Conservation (phyloP, 2,888 invertebrate species). For the Papilio elwesi region DNA sequence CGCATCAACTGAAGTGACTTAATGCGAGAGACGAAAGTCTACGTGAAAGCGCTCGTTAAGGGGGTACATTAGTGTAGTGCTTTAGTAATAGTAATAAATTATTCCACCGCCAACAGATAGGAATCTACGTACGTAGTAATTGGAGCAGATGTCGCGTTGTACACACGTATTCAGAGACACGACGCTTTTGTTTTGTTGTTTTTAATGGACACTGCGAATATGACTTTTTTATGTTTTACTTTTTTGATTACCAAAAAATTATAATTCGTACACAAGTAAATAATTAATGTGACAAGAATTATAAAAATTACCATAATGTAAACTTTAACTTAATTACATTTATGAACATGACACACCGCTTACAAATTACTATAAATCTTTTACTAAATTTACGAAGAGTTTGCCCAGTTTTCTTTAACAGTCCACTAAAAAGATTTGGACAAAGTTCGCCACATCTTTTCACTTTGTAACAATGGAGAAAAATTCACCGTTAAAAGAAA, state of each 20-base stretch:
- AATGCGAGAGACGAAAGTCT: conserved; percentile 39
- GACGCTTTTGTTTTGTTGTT: conserved; percentile 10
- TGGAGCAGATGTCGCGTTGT: conserved; percentile 33
- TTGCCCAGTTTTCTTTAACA: conserved; percentile 2
- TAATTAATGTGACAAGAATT: background rate
- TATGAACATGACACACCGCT: background rate
- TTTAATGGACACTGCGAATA: background rate
- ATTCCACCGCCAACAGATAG: conserved; percentile 43
- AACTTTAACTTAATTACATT: background rate
- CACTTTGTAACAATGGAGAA: conserved; percentile 40
- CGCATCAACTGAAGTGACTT: conserved; percentile 29
- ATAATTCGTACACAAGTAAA: too few relatives aligned
- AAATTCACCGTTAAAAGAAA: conserved; percentile 36
- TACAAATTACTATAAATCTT: conserved; percentile 12
- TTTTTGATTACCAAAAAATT: background rate
- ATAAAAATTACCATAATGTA: too few relatives aligned
- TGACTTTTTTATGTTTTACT: background rate
- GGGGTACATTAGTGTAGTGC: conserved; percentile 41
- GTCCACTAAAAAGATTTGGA: conserved; percentile 26
- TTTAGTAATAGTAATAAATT: conserved; percentile 48
- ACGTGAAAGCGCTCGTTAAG: conserved; percentile 43
- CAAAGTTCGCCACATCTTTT: conserved; percentile 37
- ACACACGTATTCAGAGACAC: conserved; percentile 7
- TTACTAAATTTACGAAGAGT: background rate
- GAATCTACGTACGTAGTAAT: conserved; percentile 39